Conservation (phyloP, 2,888 invertebrate genomes). For the Epistrophella euchroma region DNA sequence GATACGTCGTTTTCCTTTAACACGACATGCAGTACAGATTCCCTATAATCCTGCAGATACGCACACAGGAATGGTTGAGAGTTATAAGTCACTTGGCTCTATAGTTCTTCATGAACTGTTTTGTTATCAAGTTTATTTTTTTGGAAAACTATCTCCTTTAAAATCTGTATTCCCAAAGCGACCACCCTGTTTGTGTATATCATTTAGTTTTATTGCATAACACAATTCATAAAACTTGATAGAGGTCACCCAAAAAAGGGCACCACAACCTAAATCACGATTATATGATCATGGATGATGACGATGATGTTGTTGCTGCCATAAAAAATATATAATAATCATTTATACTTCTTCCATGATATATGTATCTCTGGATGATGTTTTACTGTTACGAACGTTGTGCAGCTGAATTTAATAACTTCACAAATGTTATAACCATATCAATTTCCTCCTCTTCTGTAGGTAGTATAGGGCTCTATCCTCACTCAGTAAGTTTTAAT, state of each 20-base stretch:
- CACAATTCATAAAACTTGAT: constrained; percentile 13
- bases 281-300: neutral
- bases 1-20: too few species aligned
- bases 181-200: neutral
- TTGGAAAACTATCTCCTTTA: too few species aligned
- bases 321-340: constrained; percentile 15
- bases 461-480: neutral
- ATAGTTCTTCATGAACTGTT: too few species aligned
- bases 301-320: neutral
- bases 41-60: too few species aligned
- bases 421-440: constrained; percentile 19
- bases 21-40: too few species aligned
- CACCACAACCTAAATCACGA: constrained; percentile 20
- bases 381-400: constrained; percentile 15
- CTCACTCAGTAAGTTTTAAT: neutral
- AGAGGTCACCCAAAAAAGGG: constrained; percentile 31
- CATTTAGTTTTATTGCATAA: neutral
- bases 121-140: too few species aligned
- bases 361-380: neutral
- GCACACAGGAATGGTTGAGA: too few species aligned
- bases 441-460: constrained; percentile 19
- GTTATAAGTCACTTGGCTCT: too few species aligned
- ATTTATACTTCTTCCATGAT: constrained; percentile 18
- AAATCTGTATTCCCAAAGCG: neutral
- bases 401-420: constrained; percentile 41